These are phyloP conservation scores for Saimiri boliviensis DNA, from an alignment of 2,113 vertebrate species.

Conservation along the genomic window DNA sequence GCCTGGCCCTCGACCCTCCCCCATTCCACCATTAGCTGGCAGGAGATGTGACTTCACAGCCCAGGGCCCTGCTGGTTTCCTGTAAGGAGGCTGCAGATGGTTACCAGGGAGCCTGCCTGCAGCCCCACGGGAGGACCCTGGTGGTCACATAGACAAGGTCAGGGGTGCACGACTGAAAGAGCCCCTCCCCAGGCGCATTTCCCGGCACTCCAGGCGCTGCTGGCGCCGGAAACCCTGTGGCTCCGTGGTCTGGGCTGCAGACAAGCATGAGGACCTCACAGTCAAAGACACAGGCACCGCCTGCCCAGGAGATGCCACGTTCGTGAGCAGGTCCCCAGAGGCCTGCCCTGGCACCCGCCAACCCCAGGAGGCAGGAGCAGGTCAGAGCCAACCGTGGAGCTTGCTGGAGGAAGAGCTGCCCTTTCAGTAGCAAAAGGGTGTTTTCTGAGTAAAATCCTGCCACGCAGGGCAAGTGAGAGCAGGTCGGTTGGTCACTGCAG, in stretches of 20 bases:
- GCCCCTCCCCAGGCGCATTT: neutral
- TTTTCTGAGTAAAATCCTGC: neutral
- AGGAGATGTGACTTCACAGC: neutral
- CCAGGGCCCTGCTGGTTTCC: neutral
- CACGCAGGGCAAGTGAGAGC: rapidly evolving
- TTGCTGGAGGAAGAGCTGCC: neutral
- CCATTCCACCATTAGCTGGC: neutral
- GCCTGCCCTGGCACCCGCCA: neutral
- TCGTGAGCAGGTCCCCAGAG: neutral
- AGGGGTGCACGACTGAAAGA: neutral
- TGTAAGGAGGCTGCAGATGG: neutral
- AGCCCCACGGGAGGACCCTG: neutral
- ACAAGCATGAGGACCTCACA: neutral
- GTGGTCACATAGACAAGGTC: neutral
- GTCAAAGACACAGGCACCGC: rapidly evolving
- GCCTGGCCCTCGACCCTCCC: neutral
- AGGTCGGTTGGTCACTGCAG: neutral
- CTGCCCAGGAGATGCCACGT: rapidly evolving
- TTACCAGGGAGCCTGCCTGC: neutral
- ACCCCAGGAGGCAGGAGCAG: neutral
- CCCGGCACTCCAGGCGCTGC: neutral
- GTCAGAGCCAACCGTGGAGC: neutral
- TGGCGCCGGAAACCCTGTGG: neutral
- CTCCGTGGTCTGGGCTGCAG: neutral
- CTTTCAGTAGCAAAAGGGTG: neutral